A percentile compares a stretch with the other conserved stretches of the same genome.
Evolutionary conservation across 2,113 vertebrate species (phyloP).

Genomic region (Eretmochelys imbricata): DNA sequence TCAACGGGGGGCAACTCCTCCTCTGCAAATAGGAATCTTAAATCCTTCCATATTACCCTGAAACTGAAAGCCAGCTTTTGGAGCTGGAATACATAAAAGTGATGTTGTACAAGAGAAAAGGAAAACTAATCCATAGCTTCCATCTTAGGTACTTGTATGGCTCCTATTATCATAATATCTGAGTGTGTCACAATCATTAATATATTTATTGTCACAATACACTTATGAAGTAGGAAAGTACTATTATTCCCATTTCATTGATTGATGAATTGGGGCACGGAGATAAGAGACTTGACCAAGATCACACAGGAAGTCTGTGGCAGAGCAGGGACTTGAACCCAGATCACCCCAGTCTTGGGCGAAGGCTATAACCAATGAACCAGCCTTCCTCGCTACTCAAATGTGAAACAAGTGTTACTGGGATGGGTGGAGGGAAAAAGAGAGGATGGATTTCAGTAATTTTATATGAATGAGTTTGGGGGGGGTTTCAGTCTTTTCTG

Average conservation of each 20-base stretch:
- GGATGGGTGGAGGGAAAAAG: background rate
- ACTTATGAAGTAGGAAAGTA: background rate
- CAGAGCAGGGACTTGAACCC: background rate
- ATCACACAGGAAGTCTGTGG: background rate
- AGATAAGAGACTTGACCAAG: background rate
- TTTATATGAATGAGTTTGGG: background rate
- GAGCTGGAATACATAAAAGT: background rate
- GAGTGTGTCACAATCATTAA: background rate
- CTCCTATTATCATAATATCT: background rate
- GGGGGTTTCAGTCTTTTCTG: background rate
- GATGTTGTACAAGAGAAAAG: background rate
- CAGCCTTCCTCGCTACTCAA: background rate
- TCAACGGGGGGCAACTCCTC: slow-evolving; percentile 30
- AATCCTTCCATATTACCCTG: background rate
- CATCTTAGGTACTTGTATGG: background rate
- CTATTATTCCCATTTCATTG: background rate
- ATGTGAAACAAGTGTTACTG: background rate
- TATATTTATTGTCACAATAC: background rate
- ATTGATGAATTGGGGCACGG: background rate
- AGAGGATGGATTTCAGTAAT: background rate
- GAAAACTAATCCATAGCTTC: background rate
- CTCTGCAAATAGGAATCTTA: background rate
- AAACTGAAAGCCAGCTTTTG: background rate
- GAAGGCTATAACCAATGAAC: background rate
- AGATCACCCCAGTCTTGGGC: background rate